These are phyloP conservation scores for Amphiduros pacificus DNA, from an alignment of 2,888 invertebrate species.

Conservation along the genomic window DNA sequence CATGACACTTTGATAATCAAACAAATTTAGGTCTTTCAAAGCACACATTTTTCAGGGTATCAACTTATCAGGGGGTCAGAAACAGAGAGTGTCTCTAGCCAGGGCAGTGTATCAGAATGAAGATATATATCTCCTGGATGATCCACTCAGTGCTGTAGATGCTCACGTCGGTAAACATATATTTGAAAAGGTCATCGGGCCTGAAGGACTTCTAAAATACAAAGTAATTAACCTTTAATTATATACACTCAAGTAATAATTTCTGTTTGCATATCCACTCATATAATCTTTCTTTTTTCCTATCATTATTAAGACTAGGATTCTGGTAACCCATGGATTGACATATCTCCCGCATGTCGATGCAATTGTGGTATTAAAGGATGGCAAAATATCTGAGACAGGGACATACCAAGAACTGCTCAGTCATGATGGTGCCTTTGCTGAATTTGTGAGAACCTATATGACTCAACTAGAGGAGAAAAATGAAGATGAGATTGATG, in stretches of 20 bases:
- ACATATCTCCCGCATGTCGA: background rate
- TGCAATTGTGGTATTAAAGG: slow-evolving; percentile 1
- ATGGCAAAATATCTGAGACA: slow-evolving; percentile 5
- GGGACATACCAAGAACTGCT: background rate
- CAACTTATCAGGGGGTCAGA: slow-evolving; percentile 11
- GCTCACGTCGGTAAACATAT: slow-evolving; percentile 12
- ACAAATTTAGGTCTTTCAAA: too few relatives aligned
- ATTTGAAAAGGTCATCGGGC: slow-evolving; percentile 6
- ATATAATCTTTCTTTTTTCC: background rate
- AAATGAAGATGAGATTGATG: too few relatives aligned
- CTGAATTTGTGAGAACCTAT: slow-evolving; percentile 2
- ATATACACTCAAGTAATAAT: too few relatives aligned
- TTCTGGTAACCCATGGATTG: slow-evolving; percentile 2
- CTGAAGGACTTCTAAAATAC: background rate
- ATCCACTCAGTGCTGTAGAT: slow-evolving; percentile 11
- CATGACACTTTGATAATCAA: too few relatives aligned
- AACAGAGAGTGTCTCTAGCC: slow-evolving; percentile 7
- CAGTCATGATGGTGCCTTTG: background rate
- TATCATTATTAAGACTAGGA: background rate
- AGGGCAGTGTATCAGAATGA: slow-evolving; percentile 11
- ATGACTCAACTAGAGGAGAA: too few relatives aligned
- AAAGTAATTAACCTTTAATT: background rate
- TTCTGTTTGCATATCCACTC: background rate
- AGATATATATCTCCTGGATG: slow-evolving; percentile 12
- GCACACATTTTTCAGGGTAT: slow-evolving; percentile 7